Conservation (phyloP, 2,113 vertebrate species). For the Lophotis ruficrista region DNA sequence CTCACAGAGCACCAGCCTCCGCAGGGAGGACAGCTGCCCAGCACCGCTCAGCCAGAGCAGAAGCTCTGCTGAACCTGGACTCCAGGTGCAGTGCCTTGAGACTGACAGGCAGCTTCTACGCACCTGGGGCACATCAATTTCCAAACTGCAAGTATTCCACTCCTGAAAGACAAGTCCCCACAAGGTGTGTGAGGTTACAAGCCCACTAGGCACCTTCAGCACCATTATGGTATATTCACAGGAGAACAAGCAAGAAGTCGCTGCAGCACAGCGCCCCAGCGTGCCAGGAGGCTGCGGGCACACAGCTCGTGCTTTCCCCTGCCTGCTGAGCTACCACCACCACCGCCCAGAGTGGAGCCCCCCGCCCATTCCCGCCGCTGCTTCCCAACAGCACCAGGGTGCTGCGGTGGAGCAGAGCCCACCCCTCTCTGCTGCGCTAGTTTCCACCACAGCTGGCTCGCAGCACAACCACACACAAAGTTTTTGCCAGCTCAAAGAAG, state of each 20-base stretch:
- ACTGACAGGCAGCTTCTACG: neutral
- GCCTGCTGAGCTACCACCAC: no score
- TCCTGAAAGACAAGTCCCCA: neutral
- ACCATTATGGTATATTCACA: neutral
- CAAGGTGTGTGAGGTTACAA: no score
- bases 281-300: neutral
- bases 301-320: neutral
- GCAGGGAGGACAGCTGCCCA: neutral
- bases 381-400: neutral
- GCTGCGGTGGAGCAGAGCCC: neutral
- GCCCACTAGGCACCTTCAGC: neutral
- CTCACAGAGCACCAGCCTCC: neutral
- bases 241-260: neutral
- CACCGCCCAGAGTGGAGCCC: neutral
- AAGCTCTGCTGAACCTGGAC: no score
- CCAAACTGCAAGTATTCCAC: neutral
- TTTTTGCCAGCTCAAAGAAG: neutral
- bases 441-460: neutral
- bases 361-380: neutral
- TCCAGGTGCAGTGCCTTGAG: neutral
- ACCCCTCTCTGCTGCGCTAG: neutral
- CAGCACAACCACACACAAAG: neutral
- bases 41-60: neutral
- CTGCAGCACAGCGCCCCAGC: neutral
- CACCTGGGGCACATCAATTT: neutral